phyloP scores from a whole-genome alignment of 2,888 invertebrate genomes.

The Drosophila paranaensis region DNA sequence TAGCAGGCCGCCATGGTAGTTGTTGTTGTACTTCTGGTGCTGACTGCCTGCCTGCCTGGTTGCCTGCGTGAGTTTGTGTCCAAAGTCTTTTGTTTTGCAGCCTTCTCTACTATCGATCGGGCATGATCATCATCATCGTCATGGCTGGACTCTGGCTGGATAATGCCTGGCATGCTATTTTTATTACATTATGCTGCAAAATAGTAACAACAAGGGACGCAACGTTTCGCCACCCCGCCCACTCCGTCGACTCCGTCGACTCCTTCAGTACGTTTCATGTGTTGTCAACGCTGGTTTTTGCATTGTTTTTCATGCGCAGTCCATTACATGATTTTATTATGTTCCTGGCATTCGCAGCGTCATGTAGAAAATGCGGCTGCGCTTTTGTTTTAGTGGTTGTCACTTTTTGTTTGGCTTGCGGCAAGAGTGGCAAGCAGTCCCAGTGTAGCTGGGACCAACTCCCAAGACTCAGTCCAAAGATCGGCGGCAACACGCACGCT shows the following conservation, averaged over 20 bases:
- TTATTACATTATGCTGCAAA: conserved; percentile 80
- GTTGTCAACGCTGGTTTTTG: conserved; percentile 77
- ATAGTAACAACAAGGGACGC: conserved; percentile 75
- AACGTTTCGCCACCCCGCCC: conserved; percentile 12
- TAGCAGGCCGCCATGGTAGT: conserved; percentile 65
- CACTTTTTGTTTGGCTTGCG: conserved; percentile 75
- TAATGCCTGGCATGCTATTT: conserved; percentile 75
- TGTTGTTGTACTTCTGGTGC: conserved; percentile 27
- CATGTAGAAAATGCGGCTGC: conserved; percentile 78
- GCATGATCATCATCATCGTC: conserved; percentile 67
- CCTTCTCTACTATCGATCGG: conserved; percentile 71
- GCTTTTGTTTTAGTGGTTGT: conserved; percentile 79
- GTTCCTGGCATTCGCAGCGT: conserved; percentile 79
- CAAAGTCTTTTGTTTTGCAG: conserved; percentile 78
- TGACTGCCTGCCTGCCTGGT: conserved; percentile 55
- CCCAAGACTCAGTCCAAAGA: conserved; percentile 47
- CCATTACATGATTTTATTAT: conserved; percentile 80
- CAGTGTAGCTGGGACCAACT: conserved; percentile 20
- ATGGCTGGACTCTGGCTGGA: conserved; percentile 55
- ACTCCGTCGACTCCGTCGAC: not conserved
- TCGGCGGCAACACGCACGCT: conserved; percentile 76
- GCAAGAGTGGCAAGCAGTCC: conserved; percentile 42
- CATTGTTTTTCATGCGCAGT: conserved; percentile 80
- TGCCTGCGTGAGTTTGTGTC: conserved; percentile 78
- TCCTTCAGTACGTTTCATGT: conserved; percentile 9